These are phyloP conservation scores for Poeciliopsis presidionis DNA, from an alignment of 2,797 vertebrate species.

Conservation along the genomic window DNA sequence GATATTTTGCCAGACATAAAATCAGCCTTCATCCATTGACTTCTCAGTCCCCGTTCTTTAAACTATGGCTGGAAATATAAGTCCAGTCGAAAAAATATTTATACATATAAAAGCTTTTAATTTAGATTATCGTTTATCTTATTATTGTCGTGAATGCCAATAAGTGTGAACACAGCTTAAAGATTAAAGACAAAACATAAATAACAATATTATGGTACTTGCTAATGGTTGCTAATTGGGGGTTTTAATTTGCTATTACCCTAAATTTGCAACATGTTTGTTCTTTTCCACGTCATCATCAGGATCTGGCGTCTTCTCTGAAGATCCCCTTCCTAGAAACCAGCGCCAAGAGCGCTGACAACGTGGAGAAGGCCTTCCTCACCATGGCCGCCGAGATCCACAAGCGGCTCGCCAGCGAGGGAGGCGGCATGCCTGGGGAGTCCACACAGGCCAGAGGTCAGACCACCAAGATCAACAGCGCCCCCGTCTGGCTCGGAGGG, in stretches of 20 bases:
- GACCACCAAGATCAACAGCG: slow-evolving; percentile 67
- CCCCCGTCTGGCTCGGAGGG: slow-evolving; percentile 79
- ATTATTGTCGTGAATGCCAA: not conserved
- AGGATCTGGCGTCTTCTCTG: slow-evolving; percentile 80
- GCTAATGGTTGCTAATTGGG: not conserved
- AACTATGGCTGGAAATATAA: not conserved
- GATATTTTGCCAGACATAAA: not conserved
- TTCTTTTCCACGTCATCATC: not conserved
- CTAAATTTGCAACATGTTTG: not conserved
- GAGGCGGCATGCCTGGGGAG: slow-evolving; percentile 65
- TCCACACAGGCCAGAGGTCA: slow-evolving; percentile 27
- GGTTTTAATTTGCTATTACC: not conserved
- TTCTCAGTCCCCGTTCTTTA: not conserved
- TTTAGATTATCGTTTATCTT: not conserved
- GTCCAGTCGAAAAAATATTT: not conserved
- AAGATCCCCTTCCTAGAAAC: slow-evolving; percentile 83
- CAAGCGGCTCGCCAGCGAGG: slow-evolving; percentile 75
- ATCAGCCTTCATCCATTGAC: not conserved
- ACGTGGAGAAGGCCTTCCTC: slow-evolving; percentile 76
- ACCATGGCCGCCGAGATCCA: slow-evolving; percentile 83
- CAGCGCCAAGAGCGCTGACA: slow-evolving; percentile 81
- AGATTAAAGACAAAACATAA: not conserved
- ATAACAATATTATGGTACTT: not conserved
- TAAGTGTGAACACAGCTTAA: not conserved
- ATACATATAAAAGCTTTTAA: not conserved